Percentiles rank a stretch among this genome's conserved stretches.
Evolutionary conservation across 2,113 vertebrate genomes (phyloP).

Genomic region (Dromiciops gliroides): DNA sequence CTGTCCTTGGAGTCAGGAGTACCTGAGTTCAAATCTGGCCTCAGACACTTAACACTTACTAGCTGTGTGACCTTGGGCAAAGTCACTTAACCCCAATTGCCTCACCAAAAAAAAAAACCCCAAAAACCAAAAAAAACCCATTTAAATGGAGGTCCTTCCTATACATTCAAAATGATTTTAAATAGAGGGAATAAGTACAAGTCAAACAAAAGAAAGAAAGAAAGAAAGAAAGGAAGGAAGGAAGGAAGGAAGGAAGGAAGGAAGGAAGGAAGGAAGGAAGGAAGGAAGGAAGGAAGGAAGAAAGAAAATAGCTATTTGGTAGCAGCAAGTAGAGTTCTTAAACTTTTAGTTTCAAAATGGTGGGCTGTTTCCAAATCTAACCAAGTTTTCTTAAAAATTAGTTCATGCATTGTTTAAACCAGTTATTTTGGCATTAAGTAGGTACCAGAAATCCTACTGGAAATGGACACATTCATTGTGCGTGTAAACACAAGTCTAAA

Average conservation of each 20-base stretch:
- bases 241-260: no score
- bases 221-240: no score
- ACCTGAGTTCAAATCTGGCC: no score
- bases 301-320: constrained; percentile 6
- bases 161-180: neutral
- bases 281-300: no score
- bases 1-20: no score
- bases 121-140: no score
- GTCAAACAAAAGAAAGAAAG: no score
- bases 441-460: neutral
- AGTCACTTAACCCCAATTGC: no score
- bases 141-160: constrained; percentile 33
- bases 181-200: neutral
- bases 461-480: constrained; percentile 31
- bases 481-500: constrained; percentile 26
- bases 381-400: constrained; percentile 22
- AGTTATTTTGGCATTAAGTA: constrained; percentile 20
- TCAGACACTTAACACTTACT: no score
- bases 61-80: no score
- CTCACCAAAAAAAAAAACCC: no score
- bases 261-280: no score
- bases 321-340: constrained; percentile 25
- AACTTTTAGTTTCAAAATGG: constrained; percentile 27
- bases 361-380: constrained; percentile 30
- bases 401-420: constrained; percentile 7